A percentile compares a stretch with the other conserved stretches of the same genome.
Evolutionary conservation across 2,113 vertebrate genomes (phyloP).

Genomic region (Pseudopodoces humilis): DNA sequence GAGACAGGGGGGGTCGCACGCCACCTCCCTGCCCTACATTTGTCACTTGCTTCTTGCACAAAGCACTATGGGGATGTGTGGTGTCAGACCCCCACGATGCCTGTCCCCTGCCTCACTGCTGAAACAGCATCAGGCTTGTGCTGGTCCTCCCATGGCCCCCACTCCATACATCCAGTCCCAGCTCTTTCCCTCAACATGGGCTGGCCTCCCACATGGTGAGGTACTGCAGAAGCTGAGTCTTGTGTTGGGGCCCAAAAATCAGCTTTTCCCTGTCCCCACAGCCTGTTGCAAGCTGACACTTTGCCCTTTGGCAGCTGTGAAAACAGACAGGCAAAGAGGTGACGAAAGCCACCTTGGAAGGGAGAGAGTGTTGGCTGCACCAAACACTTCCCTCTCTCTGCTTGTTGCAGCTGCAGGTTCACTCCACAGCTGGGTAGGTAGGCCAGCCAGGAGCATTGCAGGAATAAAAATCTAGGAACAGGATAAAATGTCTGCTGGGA

Average conservation of each 20-base stretch:
- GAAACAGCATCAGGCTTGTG: background rate
- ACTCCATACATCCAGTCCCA: rapidly evolving
- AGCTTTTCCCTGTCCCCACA: background rate
- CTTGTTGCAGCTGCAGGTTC: rapidly evolving
- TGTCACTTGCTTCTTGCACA: background rate
- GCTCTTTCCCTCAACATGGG: rapidly evolving
- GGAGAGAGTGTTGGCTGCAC: rapidly evolving
- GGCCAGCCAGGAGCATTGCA: background rate
- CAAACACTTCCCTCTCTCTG: background rate
- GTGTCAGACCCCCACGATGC: rapidly evolving
- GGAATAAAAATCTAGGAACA: background rate
- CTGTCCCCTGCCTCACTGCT: rapidly evolving
- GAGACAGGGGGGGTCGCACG: rapidly evolving
- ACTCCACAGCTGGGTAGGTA: background rate
- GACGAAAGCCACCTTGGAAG: background rate
- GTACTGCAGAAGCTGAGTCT: background rate
- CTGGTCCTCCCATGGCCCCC: rapidly evolving
- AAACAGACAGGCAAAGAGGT: background rate
- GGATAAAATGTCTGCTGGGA: background rate
- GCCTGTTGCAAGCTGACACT: background rate
- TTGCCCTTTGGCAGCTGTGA: background rate
- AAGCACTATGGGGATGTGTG: background rate
- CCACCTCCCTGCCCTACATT: constrained; percentile 7
- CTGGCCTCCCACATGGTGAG: background rate
- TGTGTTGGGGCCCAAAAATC: background rate